These are phyloP conservation scores for Callocephalon fimbriatum DNA, from an alignment of 2,113 vertebrate species.

Conservation along the genomic window DNA sequence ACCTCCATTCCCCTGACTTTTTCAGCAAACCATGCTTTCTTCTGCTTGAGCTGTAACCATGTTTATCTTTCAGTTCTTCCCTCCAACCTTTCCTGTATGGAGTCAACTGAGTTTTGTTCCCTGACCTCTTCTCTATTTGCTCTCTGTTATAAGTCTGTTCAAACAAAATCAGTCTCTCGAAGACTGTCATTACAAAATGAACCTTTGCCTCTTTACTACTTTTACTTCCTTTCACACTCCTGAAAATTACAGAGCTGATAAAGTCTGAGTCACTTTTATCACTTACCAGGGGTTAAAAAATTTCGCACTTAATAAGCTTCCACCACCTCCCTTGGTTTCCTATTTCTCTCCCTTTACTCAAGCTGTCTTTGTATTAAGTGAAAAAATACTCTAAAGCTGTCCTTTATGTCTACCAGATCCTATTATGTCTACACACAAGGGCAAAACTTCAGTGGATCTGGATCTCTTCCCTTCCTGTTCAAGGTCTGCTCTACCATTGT, in stretches of 20 bases:
- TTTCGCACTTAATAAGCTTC: conserved; percentile 9
- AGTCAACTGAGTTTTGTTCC: background rate
- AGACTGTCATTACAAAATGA: background rate
- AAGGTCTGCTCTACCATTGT: background rate
- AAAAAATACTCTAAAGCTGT: conserved; percentile 14
- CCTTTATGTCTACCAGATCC: background rate
- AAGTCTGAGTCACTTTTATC: conserved; percentile 7
- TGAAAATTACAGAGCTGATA: conserved; percentile 15
- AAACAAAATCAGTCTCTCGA: background rate
- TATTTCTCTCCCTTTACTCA: conserved; percentile 4
- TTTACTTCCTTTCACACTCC: conserved; percentile 1
- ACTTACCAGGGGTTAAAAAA: background rate
- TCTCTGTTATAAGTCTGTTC: background rate
- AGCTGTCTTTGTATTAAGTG: conserved; percentile 26
- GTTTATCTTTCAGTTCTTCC: background rate
- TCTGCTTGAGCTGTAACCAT: background rate
- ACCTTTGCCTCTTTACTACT: conserved; percentile 10
- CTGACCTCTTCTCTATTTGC: conserved; percentile 13
- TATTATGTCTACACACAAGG: background rate
- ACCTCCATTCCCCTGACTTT: background rate
- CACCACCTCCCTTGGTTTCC: background rate
- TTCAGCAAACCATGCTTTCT: background rate
- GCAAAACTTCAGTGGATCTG: background rate
- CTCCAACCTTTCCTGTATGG: background rate
- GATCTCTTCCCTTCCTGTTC: background rate